Evolutionary conservation across 1,140 invertebrate species (phyloP).

Genomic region (Drosophila suzukii): DNA sequence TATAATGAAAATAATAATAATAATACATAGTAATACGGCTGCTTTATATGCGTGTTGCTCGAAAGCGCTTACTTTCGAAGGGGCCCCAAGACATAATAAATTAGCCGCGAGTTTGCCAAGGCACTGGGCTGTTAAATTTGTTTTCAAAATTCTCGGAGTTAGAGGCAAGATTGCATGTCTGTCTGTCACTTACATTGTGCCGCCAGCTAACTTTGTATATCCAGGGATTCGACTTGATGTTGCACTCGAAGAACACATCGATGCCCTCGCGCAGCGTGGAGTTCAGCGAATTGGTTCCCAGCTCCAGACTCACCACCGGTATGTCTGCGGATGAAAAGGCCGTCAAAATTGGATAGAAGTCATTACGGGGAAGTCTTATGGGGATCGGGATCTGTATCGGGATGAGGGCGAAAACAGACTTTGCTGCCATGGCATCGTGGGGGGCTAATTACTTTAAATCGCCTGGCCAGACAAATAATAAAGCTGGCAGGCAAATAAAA

Average conservation of each 20-base stretch:
- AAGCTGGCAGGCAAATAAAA: conserved; percentile 50
- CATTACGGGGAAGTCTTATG: neutral
- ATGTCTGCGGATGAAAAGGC: conserved; percentile 86
- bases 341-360: conserved; percentile 5
- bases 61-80: neutral
- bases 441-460: conserved; percentile 46
- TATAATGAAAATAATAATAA: conserved; percentile 78
- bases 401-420: neutral
- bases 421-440: conserved; percentile 25
- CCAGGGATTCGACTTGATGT: conserved; percentile 94
- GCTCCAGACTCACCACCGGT: conserved; percentile 90
- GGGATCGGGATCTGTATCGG: neutral
- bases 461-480: conserved; percentile 41
- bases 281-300: conserved; percentile 92
- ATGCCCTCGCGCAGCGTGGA: conserved; percentile 92
- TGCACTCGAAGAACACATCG: conserved; percentile 96
- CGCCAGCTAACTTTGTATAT: conserved; percentile 93
- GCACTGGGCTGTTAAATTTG: conserved; percentile 2
- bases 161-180: conserved; percentile 5
- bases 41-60: neutral
- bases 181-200: conserved; percentile 89
- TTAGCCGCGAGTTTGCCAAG: conserved; percentile 8
- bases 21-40: conserved; percentile 47
- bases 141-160: neutral
- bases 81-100: conserved; percentile 24